These are phyloP conservation scores for Pocillopora meandrina DNA, from an alignment of 92 coral and sea anemone genomes.

Conservation along the genomic window DNA sequence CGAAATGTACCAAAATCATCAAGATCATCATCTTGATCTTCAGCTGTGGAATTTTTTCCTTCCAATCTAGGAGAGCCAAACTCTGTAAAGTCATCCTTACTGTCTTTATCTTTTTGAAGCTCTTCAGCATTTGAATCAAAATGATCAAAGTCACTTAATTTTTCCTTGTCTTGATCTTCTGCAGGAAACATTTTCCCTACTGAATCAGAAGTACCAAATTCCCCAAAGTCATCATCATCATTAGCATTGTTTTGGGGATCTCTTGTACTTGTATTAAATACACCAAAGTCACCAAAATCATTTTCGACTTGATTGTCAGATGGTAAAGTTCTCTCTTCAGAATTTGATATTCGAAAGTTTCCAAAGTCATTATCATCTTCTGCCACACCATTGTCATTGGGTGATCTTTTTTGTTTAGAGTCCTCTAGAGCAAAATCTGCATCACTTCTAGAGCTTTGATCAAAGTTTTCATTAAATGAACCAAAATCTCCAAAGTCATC, in stretches of 20 bases:
- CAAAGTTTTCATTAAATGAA: background rate
- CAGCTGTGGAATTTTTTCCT: background rate
- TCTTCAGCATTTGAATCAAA: slow-evolving; percentile 12
- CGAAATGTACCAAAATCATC: slow-evolving; percentile 33
- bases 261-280: background rate
- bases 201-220: slow-evolving; percentile 31
- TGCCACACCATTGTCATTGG: background rate
- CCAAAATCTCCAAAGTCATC: slow-evolving; percentile 33
- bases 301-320: slow-evolving; percentile 11
- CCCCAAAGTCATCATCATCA: slow-evolving; percentile 57
- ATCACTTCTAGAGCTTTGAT: slow-evolving; percentile 1
- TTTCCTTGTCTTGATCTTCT: slow-evolving; percentile 10
- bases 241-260: background rate
- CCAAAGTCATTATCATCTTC: slow-evolving; percentile 28
- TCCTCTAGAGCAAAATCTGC: slow-evolving; percentile 12
- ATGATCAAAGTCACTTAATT: slow-evolving; percentile 42
- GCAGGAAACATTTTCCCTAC: background rate
- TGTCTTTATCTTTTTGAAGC: background rate
- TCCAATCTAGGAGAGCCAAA: slow-evolving; percentile 13
- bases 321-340: background rate
- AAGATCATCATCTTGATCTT: slow-evolving; percentile 21
- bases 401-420: background rate
- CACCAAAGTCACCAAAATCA: slow-evolving; percentile 53
- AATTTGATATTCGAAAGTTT: background rate
- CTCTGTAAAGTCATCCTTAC: slow-evolving; percentile 26